Percentiles rank a stretch among this genome's conserved stretches.
Evolutionary conservation across 2,797 vertebrate genomes (phyloP).

Genomic region (Paedocypris micromegethes): DNA sequence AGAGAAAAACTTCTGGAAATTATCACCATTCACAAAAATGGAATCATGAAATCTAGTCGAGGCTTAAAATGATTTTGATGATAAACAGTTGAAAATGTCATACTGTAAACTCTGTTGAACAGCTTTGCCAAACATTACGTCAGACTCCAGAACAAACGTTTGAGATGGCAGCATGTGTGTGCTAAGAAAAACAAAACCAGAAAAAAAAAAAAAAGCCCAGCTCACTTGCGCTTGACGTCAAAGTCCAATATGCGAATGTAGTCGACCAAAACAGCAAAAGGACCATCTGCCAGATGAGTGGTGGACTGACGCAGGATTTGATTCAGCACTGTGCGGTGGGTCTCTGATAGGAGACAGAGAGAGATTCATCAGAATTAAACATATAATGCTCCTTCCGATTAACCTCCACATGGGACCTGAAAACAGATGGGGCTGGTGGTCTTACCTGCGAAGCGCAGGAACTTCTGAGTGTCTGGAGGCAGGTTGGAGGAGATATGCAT

Average conservation of each 20-base stretch:
- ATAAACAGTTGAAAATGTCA: too few species aligned
- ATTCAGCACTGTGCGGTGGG: slow-evolving; percentile 92
- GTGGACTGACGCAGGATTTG: slow-evolving; percentile 93
- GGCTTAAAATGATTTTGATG: too few species aligned
- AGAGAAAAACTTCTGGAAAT: too few species aligned
- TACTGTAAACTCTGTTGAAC: too few species aligned
- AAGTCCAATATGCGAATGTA: slow-evolving; percentile 95
- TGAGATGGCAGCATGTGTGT: too few species aligned
- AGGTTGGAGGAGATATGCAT: slow-evolving; percentile 96
- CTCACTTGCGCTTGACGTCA: slow-evolving; percentile 93
- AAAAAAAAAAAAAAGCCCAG: not conserved
- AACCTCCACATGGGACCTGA: not conserved
- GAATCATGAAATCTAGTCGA: too few species aligned
- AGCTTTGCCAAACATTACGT: too few species aligned
- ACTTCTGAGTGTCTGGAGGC: slow-evolving; percentile 94
- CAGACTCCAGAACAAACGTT: too few species aligned
- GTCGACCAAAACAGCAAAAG: slow-evolving; percentile 91
- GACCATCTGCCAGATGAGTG: slow-evolving; percentile 88
- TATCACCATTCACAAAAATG: too few species aligned
- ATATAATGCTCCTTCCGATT: not conserved
- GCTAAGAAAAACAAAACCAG: not conserved
- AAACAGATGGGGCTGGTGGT: not conserved
- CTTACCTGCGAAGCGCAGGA: slow-evolving; percentile 89
- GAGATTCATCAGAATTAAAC: slow-evolving; percentile 15
- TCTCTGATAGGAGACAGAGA: slow-evolving; percentile 65